phyloP scores from a whole-genome alignment of 1,140 invertebrate species.

The Sycophaga agraensis region DNA sequence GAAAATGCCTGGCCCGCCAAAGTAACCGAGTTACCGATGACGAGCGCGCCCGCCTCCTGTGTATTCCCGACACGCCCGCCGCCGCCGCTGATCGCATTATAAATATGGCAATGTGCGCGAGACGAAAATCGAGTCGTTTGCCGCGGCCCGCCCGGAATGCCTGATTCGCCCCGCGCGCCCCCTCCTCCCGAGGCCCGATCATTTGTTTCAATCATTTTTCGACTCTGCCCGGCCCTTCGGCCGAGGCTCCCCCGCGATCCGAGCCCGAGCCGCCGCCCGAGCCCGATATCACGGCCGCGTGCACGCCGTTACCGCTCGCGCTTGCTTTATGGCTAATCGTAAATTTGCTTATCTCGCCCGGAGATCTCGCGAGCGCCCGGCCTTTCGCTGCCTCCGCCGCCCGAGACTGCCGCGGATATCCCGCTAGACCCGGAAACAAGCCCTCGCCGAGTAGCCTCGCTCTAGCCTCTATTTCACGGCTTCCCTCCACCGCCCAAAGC shows the following conservation, averaged over 20 bases:
- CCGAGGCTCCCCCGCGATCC: neutral
- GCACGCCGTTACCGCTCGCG: no score
- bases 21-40: constrained; percentile 9
- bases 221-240: neutral
- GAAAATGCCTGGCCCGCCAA: neutral
- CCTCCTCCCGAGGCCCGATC: neutral
- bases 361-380: neutral
- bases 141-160: constrained; percentile 1
- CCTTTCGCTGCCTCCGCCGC: neutral
- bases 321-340: constrained; percentile 11
- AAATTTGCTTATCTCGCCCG: constrained; percentile 5
- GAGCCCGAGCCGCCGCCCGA: neutral
- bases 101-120: constrained; percentile 33
- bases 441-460: no score
- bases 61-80: constrained; percentile 35
- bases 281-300: no score
- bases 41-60: constrained; percentile 26
- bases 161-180: neutral
- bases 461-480: no score
- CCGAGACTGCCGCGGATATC: no score
- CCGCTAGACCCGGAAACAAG: no score
- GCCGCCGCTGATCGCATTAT: constrained; percentile 34
- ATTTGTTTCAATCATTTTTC: constrained; percentile 25
- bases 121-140: constrained; percentile 25
- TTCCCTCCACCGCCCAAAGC: no score